Evolutionary conservation across 2,113 vertebrate species (phyloP).

Genomic region (Pseudonaja textilis): DNA sequence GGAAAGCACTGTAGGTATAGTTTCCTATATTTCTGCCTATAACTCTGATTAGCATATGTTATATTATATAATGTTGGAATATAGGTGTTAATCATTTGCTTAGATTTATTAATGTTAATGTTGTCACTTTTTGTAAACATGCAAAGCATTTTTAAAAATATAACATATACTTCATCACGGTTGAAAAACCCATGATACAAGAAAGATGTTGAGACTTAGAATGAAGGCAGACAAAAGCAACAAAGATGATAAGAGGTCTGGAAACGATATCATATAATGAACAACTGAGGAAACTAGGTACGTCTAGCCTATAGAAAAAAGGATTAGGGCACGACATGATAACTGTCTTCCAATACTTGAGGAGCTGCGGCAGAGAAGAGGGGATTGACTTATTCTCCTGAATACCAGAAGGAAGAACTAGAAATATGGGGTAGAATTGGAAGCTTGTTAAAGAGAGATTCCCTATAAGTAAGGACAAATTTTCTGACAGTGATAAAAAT

Average conservation of each 20-base stretch:
- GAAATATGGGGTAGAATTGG: background rate
- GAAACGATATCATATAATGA: background rate
- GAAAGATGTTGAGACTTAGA: background rate
- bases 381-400: background rate
- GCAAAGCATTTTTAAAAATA: background rate
- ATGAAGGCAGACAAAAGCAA: background rate
- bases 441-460: background rate
- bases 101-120: background rate
- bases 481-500: background rate
- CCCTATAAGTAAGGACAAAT: background rate
- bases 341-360: background rate
- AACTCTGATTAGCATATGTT: background rate
- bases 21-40: background rate
- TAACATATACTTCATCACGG: background rate
- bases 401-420: background rate
- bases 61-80: background rate
- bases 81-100: background rate
- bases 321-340: background rate
- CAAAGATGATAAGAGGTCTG: background rate
- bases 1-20: background rate
- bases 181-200: background rate
- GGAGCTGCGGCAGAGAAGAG: background rate
- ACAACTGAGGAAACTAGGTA: too few species aligned
- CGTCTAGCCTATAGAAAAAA: too few species aligned
- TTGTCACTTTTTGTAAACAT: background rate